A percentile compares a stretch with the other conserved stretches of the same genome.
phyloP scores from a whole-genome alignment of 2,888 invertebrate genomes.

The Bedellia somnulentella region DNA sequence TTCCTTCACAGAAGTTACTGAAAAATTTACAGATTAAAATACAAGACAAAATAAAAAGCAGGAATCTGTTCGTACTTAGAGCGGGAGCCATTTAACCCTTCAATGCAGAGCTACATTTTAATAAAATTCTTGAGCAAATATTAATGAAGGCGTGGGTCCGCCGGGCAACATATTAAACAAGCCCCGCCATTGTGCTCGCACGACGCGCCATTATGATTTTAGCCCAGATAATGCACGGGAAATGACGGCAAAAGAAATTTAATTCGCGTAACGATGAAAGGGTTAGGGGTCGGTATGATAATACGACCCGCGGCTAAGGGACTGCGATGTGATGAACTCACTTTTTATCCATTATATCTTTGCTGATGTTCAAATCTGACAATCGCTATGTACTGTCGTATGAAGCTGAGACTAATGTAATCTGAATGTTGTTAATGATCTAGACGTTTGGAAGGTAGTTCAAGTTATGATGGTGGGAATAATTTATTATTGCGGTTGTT shows the following conservation, averaged over 20 bases:
- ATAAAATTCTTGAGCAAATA: constrained; percentile 55
- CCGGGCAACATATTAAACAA: constrained; percentile 22
- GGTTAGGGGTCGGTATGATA: constrained; percentile 52
- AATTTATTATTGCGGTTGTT: no score
- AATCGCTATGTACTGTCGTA: no score
- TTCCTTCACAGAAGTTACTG: no score
- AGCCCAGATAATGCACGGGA: constrained; percentile 60
- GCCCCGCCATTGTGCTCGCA: constrained; percentile 34
- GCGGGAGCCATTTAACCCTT: constrained; percentile 23
- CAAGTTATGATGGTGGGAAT: no score
- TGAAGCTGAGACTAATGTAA: no score
- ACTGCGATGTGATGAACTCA: constrained; percentile 16
- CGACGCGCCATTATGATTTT: constrained; percentile 51
- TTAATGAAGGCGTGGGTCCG: constrained; percentile 37
- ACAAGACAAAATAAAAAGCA: no score
- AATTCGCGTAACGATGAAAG: constrained; percentile 59
- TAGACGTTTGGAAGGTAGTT: no score
- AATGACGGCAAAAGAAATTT: constrained; percentile 62
- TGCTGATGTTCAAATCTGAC: no score
- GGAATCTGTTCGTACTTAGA: background rate
- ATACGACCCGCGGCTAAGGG: constrained; percentile 32
- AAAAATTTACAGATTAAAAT: no score
- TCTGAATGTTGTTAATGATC: no score
- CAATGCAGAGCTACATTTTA: constrained; percentile 48
- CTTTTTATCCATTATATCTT: no score